These are phyloP conservation scores for Trimorus sp. DNA, from an alignment of 2,888 invertebrate genomes.

Conservation along the genomic window DNA sequence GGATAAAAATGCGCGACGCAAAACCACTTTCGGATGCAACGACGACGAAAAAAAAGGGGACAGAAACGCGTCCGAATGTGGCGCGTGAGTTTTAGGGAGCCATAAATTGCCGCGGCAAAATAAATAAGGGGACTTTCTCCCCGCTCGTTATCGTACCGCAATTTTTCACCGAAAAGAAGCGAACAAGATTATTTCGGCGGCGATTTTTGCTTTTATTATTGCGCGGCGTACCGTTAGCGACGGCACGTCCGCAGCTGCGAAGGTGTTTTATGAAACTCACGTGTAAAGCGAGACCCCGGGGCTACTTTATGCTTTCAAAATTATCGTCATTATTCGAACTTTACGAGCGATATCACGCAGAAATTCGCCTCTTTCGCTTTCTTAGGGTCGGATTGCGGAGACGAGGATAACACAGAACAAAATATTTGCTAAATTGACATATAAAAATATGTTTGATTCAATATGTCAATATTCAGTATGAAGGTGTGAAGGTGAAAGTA, in stretches of 20 bases:
- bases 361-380: neutral
- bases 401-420: no score
- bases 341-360: slow-evolving; percentile 69
- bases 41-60: no score
- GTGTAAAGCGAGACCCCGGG: slow-evolving; percentile 57
- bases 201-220: slow-evolving; percentile 43
- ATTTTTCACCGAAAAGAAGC: slow-evolving; percentile 25
- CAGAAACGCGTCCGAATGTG: no score
- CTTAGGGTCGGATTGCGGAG: no score
- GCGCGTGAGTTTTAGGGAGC: neutral
- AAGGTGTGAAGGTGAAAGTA: no score
- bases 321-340: slow-evolving; percentile 72
- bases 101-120: slow-evolving; percentile 12
- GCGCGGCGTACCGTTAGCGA: slow-evolving; percentile 31
- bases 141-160: slow-evolving; percentile 21
- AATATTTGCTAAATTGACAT: no score
- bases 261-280: slow-evolving; percentile 66
- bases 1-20: no score
- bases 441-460: no score
- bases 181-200: slow-evolving; percentile 21
- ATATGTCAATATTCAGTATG: no score
- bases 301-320: slow-evolving; percentile 70
- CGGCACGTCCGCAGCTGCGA: slow-evolving; percentile 33
- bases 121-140: slow-evolving; percentile 41
- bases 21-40: no score